Evolutionary conservation across 2,113 vertebrate genomes (phyloP).

Genomic region (Pachyramphus minor): DNA sequence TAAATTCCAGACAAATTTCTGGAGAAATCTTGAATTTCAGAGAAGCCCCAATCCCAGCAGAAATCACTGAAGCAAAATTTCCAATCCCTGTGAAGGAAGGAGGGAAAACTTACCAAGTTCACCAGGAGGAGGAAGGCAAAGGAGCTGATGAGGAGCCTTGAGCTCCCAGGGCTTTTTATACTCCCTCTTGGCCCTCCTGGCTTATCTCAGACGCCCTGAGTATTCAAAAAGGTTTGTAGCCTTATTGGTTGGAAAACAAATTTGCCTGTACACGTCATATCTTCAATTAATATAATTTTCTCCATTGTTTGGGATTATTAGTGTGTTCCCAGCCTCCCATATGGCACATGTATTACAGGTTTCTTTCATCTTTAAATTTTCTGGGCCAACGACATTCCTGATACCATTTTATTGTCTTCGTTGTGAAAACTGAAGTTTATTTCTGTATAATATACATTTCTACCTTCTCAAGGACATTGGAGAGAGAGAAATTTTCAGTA

Average conservation of each 20-base stretch:
- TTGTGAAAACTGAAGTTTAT: not conserved
- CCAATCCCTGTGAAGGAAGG: not conserved
- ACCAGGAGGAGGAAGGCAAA: not conserved
- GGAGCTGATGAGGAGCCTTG: not conserved
- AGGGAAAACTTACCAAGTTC: slow-evolving; percentile 9
- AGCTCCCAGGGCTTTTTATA: slow-evolving; percentile 31
- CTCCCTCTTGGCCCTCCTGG: not conserved
- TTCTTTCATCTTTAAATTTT: slow-evolving; percentile 46
- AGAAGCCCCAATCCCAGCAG: not conserved
- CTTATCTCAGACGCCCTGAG: slow-evolving; percentile 26
- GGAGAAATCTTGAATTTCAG: not conserved
- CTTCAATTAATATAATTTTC: slow-evolving; percentile 62
- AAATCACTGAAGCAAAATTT: not conserved
- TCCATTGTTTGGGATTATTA: slow-evolving; percentile 63
- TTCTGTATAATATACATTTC: not conserved
- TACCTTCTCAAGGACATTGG: not conserved
- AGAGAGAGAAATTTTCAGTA: not conserved
- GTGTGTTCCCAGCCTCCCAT: not conserved
- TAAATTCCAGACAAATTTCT: not conserved
- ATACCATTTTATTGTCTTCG: slow-evolving; percentile 7
- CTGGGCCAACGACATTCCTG: slow-evolving; percentile 46
- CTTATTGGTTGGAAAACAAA: slow-evolving; percentile 12
- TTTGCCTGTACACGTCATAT: slow-evolving; percentile 46
- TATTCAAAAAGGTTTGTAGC: not conserved
- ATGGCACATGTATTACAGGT: slow-evolving; percentile 4